Evolutionary conservation across 2,113 vertebrate genomes (phyloP), one percentile per base, ranked within the genome.

Genomic region (Solea solea): DNA sequence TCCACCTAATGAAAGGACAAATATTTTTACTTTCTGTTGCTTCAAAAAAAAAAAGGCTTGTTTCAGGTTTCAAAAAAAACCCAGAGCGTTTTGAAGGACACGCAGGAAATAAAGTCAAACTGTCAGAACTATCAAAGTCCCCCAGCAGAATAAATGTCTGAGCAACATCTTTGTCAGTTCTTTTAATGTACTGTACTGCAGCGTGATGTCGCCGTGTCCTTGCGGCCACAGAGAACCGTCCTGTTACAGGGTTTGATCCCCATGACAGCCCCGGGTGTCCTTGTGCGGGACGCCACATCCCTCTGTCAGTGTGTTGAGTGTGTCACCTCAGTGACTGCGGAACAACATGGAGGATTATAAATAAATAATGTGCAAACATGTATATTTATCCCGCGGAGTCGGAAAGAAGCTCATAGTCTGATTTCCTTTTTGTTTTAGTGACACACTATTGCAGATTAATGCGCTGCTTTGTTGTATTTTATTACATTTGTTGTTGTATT

Each of bases 321-420:
- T 81, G 76, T 85, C 77, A 56, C 78, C 74, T 74, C 55, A 45
- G 13, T 74, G 45, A 67, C 72, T 45, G 79, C 54, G 11, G 65
- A 79, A 72, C 71, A 76, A 80, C 71, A 60, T 28, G 76, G 64
- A 56, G 57, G 54, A 78, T 65, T 15, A 76, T 76, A 82, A 83
- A 85, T 82, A 84, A 82, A 84, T 76, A 78, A 80, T 78, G 66
- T 56, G 66, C 75, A 63, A 76, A 69, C 57, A 81, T 72, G 74
- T 65, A 63, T 71, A 73, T 85, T 87, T 73, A 73, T 74, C 62
- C 72, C 62, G 10, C 54, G 44, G 49, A 58, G 69, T 78, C 75
- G 52, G 76, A 74, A 56, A 40, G 64, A 76, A 48, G 50, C 55
- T 64, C 45, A 16, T 7, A 0, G 55, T 63, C 64, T 54, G 65